Evolutionary conservation across 2,113 vertebrate species (phyloP).

Genomic region (Apistogramma diplotaenia): DNA sequence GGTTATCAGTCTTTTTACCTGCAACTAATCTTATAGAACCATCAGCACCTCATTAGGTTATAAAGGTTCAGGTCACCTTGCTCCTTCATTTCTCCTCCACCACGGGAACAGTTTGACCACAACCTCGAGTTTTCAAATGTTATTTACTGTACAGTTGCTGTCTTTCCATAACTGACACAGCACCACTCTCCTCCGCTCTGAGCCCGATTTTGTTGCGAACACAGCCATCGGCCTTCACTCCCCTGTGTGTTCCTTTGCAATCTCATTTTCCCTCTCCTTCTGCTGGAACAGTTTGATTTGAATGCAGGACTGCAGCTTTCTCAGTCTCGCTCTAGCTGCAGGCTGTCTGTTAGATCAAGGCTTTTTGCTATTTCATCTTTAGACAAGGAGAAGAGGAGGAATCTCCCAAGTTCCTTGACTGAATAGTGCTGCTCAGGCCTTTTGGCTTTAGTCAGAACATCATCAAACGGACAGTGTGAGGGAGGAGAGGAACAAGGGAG

Average conservation of each 20-base stretch:
- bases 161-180: background rate
- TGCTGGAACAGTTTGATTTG: constrained; percentile 57
- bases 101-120: background rate
- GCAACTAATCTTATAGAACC: background rate
- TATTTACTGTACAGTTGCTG: constrained; percentile 1
- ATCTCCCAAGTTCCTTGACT: constrained; percentile 33
- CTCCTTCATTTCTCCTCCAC: background rate
- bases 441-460: constrained; percentile 37
- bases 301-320: constrained; percentile 51
- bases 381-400: constrained; percentile 38
- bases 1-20: background rate
- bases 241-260: constrained; percentile 31
- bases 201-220: constrained; percentile 36
- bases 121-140: background rate
- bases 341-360: constrained; percentile 56
- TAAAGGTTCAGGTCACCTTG: background rate
- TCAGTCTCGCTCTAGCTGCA: constrained; percentile 35
- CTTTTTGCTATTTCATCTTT: constrained; percentile 52
- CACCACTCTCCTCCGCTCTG: background rate
- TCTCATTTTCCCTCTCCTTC: constrained; percentile 44
- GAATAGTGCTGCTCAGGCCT: constrained; percentile 38
- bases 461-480: constrained; percentile 54
- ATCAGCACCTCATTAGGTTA: background rate
- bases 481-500: constrained; percentile 37
- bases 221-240: constrained; percentile 31